Percentiles rank a stretch among this genome's conserved stretches.
Conservation (phyloP, 1,140 invertebrate species). For the Magallana angulata region DNA sequence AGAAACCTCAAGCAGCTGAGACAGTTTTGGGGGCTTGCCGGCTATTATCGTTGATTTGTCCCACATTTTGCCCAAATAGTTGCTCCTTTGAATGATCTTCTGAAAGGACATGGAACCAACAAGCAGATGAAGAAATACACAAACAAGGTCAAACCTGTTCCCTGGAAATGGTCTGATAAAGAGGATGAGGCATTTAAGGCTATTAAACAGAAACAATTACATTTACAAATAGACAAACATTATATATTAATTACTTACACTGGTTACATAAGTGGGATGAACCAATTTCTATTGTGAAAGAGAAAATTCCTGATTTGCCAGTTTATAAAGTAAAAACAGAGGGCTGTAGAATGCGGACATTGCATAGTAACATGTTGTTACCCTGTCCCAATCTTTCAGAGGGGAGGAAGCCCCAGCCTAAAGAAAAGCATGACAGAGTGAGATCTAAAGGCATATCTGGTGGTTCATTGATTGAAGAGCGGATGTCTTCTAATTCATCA, state of each 20-base stretch:
- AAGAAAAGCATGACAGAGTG: too few relatives aligned
- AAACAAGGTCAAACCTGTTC: not conserved
- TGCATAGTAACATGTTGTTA: constrained; percentile 48
- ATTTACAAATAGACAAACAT: too few relatives aligned
- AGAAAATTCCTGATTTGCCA: constrained; percentile 46
- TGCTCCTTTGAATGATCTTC: constrained; percentile 55
- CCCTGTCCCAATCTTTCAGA: not conserved
- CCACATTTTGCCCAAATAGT: constrained; percentile 60
- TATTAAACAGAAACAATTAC: constrained; percentile 68
- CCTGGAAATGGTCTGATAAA: constrained; percentile 8
- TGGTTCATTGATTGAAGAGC: too few relatives aligned
- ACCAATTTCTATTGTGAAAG: constrained; percentile 39
- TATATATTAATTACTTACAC: too few relatives aligned
- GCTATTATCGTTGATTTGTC: constrained; percentile 50
- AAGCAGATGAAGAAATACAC: constrained; percentile 33
- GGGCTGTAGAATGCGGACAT: not conserved
- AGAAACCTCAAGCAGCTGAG: constrained; percentile 33
- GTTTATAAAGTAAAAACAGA: constrained; percentile 50
- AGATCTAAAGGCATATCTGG: too few relatives aligned
- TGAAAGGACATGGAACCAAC: constrained; percentile 37
- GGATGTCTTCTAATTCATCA: too few relatives aligned
- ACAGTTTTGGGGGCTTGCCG: constrained; percentile 1
- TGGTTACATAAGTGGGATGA: constrained; percentile 52
- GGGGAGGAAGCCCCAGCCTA: too few relatives aligned
- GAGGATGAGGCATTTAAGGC: constrained; percentile 48